A percentile compares a stretch with the other conserved stretches of the same genome.
These are phyloP conservation scores for Unio pictorum DNA, from an alignment of 2,888 invertebrate species.

Conservation along the genomic window DNA sequence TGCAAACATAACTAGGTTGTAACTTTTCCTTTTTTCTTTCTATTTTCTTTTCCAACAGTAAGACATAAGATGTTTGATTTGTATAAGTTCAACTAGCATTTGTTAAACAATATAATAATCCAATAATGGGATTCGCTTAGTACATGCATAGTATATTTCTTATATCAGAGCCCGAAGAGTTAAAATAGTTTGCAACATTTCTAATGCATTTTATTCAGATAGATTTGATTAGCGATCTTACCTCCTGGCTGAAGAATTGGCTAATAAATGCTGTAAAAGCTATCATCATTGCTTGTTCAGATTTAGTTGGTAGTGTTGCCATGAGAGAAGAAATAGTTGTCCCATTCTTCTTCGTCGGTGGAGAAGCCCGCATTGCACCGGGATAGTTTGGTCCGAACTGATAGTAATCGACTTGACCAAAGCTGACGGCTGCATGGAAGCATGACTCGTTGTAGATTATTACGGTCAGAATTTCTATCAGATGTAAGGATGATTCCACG, in stretches of 20 bases:
- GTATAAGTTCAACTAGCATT: too few relatives aligned
- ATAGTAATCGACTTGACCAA: slow-evolving; percentile 32
- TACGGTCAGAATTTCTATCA: slow-evolving; percentile 23
- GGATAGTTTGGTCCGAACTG: slow-evolving; percentile 35
- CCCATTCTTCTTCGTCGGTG: slow-evolving; percentile 20
- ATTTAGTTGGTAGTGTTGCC: slow-evolving; percentile 9
- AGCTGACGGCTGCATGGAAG: slow-evolving; percentile 31
- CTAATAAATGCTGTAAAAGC: slow-evolving; percentile 30
- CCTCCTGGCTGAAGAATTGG: slow-evolving; percentile 26
- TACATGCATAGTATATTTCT: too few relatives aligned
- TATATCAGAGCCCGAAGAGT: too few relatives aligned
- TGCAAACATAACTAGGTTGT: too few relatives aligned
- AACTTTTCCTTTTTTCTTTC: too few relatives aligned
- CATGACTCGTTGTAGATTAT: slow-evolving; percentile 27
- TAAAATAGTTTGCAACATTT: too few relatives aligned
- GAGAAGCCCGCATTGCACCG: slow-evolving; percentile 21
- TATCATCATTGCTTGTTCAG: slow-evolving; percentile 27
- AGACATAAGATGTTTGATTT: too few relatives aligned
- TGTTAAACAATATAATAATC: too few relatives aligned
- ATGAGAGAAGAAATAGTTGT: too few relatives aligned
- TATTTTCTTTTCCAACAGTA: too few relatives aligned
- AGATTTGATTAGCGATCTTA: slow-evolving; percentile 4
- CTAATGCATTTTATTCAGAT: too few relatives aligned
- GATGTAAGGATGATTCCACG: slow-evolving; percentile 13
- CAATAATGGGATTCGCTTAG: too few relatives aligned